Base-by-base conservation (phyloP, 2,888 invertebrate genomes). In the Caradrina clavipalpis region DNA sequence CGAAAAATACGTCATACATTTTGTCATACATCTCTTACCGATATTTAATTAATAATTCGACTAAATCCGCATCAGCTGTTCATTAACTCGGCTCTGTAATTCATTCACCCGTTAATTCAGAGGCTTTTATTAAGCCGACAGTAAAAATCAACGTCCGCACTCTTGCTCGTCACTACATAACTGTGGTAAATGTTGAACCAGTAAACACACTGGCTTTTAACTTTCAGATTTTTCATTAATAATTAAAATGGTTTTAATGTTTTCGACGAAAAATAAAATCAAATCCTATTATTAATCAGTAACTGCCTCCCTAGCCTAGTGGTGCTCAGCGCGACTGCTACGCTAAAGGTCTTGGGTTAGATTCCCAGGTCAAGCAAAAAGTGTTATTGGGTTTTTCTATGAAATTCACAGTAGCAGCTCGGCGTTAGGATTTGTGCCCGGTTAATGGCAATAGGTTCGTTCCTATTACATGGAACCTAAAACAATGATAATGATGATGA, bases 91-190 rank as follows among this genome's bases (percentile, higher is more conserved):
- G 61, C 76, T 65, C 68, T 66, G 60, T 78, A 73, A 76, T 77
- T 76, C 57, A 73, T 71, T 76, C 70, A 64, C 1, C 58, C 68
- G 26, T 74, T 69, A 47, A 65, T 73, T 78, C 76, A 69, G 61
- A 31, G 58, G 73, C 70, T 71, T 83, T 79, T 67, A n/a, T 42
- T 72, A 57, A 74, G 60, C 65, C 63, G 50, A 45, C 69, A 57
- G 63, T 78, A 70, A 65, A 81, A 85, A 82, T 84, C 82, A 82
- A 80, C 82, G 78, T 73, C 59, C 55, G 22, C 59, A 17, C 17
- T 65, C 50, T 69, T 58, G 67, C 55, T 57, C 19, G 15, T 55
- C 55, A 45, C 17, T 47, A 39, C 68, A 76, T 61, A 74, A 83
- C 76, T 68, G 39, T 58, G 35, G 49, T 53, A 50, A 49, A 21